phyloP scores from a whole-genome alignment of 2,113 vertebrate genomes.

The Peucedramus taeniatus region DNA sequence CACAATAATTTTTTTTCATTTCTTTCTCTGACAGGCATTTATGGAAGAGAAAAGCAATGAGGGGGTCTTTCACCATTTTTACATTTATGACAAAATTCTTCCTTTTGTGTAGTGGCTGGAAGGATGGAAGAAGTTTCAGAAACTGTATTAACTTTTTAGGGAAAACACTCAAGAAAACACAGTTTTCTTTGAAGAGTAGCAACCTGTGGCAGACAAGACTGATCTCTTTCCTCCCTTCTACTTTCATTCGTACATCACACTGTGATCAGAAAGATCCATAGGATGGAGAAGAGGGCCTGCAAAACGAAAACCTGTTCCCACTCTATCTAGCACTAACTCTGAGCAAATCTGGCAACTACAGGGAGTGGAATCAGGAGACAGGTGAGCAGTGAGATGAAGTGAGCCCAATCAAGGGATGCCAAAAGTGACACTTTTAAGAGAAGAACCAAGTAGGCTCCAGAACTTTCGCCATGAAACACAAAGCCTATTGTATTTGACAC shows the following conservation, averaged over 20 bases:
- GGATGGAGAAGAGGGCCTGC: neutral
- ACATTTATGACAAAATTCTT: neutral
- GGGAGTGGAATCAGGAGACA: neutral
- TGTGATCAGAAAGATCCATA: neutral
- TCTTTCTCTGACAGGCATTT: neutral
- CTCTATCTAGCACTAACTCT: neutral
- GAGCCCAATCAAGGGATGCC: neutral
- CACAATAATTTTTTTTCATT: neutral
- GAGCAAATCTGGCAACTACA: neutral
- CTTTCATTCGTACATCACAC: neutral
- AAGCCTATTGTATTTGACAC: neutral
- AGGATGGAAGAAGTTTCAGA: neutral
- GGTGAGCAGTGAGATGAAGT: neutral
- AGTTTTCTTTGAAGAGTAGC: neutral
- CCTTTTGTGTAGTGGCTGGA: neutral
- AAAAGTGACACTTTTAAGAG: neutral
- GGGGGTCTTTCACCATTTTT: neutral
- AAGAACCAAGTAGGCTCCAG: neutral
- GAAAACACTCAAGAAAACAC: neutral
- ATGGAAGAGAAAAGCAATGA: neutral
- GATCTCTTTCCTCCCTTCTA: neutral
- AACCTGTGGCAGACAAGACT: neutral
- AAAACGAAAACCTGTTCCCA: neutral
- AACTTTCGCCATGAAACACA: neutral
- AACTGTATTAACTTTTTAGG: neutral